Percentiles rank a stretch among this genome's conserved stretches.
These are phyloP conservation scores for Idaea dimidiata DNA, from an alignment of 2,888 invertebrate species.

Conservation along the genomic window DNA sequence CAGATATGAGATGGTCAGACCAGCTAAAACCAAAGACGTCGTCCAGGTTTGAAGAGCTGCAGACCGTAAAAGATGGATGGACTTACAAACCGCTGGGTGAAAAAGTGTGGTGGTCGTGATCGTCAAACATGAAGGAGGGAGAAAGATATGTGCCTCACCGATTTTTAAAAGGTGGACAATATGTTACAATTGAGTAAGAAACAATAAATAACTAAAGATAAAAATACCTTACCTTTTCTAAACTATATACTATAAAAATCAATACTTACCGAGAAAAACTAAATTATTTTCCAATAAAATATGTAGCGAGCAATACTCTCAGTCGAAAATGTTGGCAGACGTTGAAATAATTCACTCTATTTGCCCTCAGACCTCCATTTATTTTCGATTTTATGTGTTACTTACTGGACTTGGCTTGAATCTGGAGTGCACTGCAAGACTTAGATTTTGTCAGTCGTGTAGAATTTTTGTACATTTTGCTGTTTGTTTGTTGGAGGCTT, in stretches of 20 bases:
- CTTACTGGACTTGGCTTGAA: slow-evolving; percentile 2
- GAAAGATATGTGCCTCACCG: no score
- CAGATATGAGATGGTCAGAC: no score
- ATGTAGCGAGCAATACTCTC: slow-evolving; percentile 43
- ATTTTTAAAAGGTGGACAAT: no score
- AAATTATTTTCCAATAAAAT: slow-evolving; percentile 51
- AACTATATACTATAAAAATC: slow-evolving; percentile 35
- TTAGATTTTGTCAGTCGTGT: background rate
- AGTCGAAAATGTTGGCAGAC: slow-evolving; percentile 33
- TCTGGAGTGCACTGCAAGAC: background rate
- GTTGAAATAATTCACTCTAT: slow-evolving; percentile 35
- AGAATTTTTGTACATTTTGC: background rate
- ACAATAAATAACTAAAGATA: slow-evolving; percentile 3
- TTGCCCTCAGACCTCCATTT: slow-evolving; percentile 13
- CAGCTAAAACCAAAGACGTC: no score
- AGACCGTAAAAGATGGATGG: no score
- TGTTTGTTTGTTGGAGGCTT: background rate
- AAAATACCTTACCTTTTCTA: slow-evolving; percentile 26
- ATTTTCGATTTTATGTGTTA: slow-evolving; percentile 16
- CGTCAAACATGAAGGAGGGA: no score
- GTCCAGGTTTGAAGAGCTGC: no score
- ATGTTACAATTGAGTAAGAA: slow-evolving; percentile 12
- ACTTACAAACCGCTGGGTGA: no score
- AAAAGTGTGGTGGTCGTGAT: no score
- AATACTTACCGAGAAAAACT: slow-evolving; percentile 42